Percentiles rank a stretch among this genome's conserved stretches.
Conservation (phyloP, 2,113 vertebrate genomes). For the Amazona guildingii region DNA sequence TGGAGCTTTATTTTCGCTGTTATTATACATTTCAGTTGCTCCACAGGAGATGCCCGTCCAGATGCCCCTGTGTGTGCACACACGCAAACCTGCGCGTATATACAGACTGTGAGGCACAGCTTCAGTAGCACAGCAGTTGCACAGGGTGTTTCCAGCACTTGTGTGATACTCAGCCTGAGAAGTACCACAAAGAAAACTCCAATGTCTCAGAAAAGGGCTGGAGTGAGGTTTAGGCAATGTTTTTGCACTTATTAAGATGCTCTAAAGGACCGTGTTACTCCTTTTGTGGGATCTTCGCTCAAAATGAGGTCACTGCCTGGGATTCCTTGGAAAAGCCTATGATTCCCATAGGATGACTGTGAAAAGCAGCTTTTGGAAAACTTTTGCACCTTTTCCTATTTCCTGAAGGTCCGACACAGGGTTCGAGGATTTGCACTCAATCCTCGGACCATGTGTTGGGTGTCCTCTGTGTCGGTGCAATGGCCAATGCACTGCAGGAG, state of each 20-base stretch:
- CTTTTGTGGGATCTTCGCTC: background rate
- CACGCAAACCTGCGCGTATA: fast-evolving
- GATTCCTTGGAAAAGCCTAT: background rate
- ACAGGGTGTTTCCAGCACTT: background rate
- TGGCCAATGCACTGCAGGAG: fast-evolving
- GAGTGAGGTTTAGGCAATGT: background rate
- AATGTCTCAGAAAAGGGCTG: background rate
- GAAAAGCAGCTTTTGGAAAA: background rate
- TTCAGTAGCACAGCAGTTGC: background rate
- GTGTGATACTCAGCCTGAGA: background rate
- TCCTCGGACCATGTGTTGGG: fast-evolving
- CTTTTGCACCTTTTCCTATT: fast-evolving
- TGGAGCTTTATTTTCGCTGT: background rate
- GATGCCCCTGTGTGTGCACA: fast-evolving
- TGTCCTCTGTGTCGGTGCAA: fast-evolving
- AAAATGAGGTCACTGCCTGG: background rate
- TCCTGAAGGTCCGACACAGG: fast-evolving
- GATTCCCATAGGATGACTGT: fast-evolving
- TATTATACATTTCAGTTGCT: background rate
- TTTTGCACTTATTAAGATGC: background rate
- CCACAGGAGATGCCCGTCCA: background rate
- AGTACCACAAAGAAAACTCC: fast-evolving
- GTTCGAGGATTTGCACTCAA: background rate
- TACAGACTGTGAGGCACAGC: background rate
- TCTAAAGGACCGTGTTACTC: fast-evolving